A percentile compares a stretch with the other conserved stretches of the same genome.
These are phyloP conservation scores for Euspilapteryx auroguttella DNA, from an alignment of 2,888 invertebrate genomes.

Conservation along the genomic window DNA sequence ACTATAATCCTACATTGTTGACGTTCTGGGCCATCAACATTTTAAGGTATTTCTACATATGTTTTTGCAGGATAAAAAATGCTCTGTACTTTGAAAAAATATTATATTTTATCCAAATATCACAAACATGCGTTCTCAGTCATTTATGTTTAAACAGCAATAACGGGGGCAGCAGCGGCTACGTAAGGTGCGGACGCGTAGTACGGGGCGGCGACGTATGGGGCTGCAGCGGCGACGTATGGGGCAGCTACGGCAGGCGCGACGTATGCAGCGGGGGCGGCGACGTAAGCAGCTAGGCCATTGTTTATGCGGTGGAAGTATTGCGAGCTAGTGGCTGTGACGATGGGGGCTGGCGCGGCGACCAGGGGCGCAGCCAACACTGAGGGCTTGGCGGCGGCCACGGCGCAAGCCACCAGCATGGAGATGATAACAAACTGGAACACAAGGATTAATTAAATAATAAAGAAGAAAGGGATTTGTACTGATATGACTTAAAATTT, in stretches of 20 bases:
- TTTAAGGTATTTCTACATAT: too few relatives aligned
- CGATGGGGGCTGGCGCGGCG: conserved; percentile 45
- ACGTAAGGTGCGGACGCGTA: conserved; percentile 18
- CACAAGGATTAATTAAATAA: too few relatives aligned
- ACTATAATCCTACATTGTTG: too few relatives aligned
- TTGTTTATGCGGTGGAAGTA: conserved; percentile 69
- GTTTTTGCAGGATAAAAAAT: too few relatives aligned
- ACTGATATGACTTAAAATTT: too few relatives aligned
- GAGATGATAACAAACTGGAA: conserved; percentile 32
- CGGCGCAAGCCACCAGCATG: conserved; percentile 31
- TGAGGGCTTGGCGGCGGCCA: conserved; percentile 35
- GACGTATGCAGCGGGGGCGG: conserved; percentile 27
- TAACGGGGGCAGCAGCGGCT: conserved; percentile 17
- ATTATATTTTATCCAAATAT: too few relatives aligned
- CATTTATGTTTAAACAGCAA: conserved; percentile 14
- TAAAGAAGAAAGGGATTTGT: too few relatives aligned
- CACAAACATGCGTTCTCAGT: too few relatives aligned
- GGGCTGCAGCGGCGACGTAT: conserved; percentile 23
- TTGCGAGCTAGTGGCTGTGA: conserved; percentile 70
- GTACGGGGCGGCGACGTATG: conserved; percentile 14
- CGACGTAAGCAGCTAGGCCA: conserved; percentile 40
- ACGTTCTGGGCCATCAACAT: too few relatives aligned
- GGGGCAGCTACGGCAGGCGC: conserved; percentile 11
- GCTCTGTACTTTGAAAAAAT: too few relatives aligned
- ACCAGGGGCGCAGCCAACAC: conserved; percentile 28